Evolutionary conservation across 2,888 invertebrate species (phyloP), one percentile per base, ranked within the genome.

Genomic region (Spodoptera picta): DNA sequence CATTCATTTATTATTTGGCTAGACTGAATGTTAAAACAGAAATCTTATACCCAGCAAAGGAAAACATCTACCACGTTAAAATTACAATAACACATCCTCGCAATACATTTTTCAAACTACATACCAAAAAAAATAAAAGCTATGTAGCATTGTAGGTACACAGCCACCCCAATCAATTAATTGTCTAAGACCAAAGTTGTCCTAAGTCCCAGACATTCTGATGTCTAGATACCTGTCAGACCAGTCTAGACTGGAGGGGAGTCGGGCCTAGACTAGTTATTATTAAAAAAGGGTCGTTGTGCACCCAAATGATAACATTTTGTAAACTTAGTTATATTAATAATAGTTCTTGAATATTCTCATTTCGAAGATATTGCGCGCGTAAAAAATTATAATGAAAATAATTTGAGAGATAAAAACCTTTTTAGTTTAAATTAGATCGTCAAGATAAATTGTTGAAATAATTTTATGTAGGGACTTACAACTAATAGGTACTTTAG

Each of bases 221-320:
- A 69, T 54, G 57, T 68, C 59, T 64, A 71, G 36, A 36, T 36
- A 27, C 66, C 78, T 76, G 73, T 71, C 77, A 80, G 70, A 70
- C 76, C 57, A 63, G 82, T 80, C 81, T 81, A 83, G 82, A 83
- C 81, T 51, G 23, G 10, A 11, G 14, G 46, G 45, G 36, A 27
- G 54, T 61, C 55, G 65, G 47, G 51, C 50, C 56, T 67, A 43
- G 46, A 53, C 54, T 50, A 43, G 51, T 60, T 61, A 73, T 68
- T 69, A 70, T 76, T 69, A 69, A 77, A 72, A 27, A 65, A 56
- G 53, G 72, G 79, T 81, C 77, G 51, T 68, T 73, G 71, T 62
- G 65, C 70, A 41, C 43, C 23, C 19, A 19, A 63, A 47, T 46
- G 54, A 73, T 73, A 9, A 5, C 6, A 36, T 7, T 36, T 36